Evolutionary conservation across 1,140 invertebrate genomes (phyloP), one percentile per base, ranked within the genome.

Genomic region (Polypedilum vanderplanki): DNA sequence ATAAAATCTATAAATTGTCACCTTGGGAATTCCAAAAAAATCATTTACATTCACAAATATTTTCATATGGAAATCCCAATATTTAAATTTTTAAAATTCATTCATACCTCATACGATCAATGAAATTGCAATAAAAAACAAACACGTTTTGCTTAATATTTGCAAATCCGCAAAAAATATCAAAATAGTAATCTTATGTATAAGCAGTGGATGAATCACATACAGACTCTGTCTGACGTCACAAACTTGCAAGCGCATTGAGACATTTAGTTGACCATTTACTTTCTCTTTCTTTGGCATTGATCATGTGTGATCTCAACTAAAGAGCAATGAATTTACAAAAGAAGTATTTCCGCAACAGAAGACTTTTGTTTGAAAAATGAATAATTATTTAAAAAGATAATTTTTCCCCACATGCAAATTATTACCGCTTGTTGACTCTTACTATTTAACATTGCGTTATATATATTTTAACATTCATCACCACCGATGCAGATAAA

Each of bases 251-350:
- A 57, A 57, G 12, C 46, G 46, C 46, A 57, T 57, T 57, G 46
- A 57, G 46, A 57, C 46, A 57, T 12, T 57, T 57, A 12, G 12
- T n/a, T 12, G 46, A 57, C 46, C 24, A 33, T 57, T 57, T n/a
- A 57, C 46, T 57, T 57, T 57, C 46, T 57, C 46, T 57, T 57
- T 57, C 46, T 57, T 12, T 57, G 12, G 46, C n/a, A 57, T n/a
- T 33, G 24, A 5, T 33, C 24, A 5, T 33, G 24, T 33, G 24
- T 33, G 24, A 33, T 33, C 24, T 33, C 24, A 33, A 33, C 24
- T 33, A 33, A 33, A 33, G 24, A 33, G 24, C 24, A 33, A 33
- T 33, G 24, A 33, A 33, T 33, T 33, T 33, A 33, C 24, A 33
- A 33, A 33, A 33, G 24, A 33, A 33, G 5, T 33, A 33, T 5